phyloP scores from a whole-genome alignment of 2,113 vertebrate species.

The Notarius lentiginosus region DNA sequence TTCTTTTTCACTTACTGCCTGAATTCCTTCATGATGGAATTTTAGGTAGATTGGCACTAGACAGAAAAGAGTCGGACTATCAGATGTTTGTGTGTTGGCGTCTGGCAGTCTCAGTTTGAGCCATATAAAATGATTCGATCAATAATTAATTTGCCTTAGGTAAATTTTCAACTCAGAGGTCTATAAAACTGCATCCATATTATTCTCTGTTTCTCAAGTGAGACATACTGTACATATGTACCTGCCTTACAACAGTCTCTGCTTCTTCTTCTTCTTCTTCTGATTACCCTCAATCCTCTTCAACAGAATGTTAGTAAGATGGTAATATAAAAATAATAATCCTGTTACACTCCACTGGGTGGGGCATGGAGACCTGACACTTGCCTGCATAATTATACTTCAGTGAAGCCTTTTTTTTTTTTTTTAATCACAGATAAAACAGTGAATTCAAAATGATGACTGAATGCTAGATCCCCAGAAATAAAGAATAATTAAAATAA shows the following conservation, averaged over 20 bases:
- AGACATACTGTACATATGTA: background rate
- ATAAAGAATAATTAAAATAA: background rate
- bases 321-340: background rate
- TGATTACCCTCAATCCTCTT: background rate
- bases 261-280: background rate
- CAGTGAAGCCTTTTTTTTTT: background rate
- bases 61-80: constrained; percentile 17
- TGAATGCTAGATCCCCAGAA: background rate
- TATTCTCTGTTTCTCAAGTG: background rate
- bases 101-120: constrained; percentile 3
- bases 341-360: background rate
- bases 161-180: background rate
- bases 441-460: background rate
- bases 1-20: background rate
- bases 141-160: constrained; percentile 3
- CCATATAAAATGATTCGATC: constrained; percentile 10
- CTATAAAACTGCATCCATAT: background rate
- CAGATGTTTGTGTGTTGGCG: constrained; percentile 34
- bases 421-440: background rate
- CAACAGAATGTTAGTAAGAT: background rate
- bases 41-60: constrained; percentile 9
- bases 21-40: constrained; percentile 12
- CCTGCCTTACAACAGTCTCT: background rate
- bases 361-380: background rate
- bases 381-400: background rate